Conservation (phyloP, 2,797 vertebrate species). For the Mallotus villosus region DNA sequence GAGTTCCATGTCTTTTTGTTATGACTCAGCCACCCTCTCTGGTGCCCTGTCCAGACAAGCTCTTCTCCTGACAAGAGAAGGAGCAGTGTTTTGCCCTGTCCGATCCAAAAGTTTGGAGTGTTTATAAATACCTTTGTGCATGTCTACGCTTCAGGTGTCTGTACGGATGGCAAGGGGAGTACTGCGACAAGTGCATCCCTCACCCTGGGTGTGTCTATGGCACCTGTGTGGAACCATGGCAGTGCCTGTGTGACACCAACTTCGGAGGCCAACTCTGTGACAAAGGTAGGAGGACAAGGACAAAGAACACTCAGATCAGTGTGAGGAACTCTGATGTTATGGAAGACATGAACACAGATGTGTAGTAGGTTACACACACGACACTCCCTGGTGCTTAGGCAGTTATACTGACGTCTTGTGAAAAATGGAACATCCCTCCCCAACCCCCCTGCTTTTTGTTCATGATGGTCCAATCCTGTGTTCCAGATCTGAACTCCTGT, state of each 20-base stretch:
- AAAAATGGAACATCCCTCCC: not conserved
- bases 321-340: no score
- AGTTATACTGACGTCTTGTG: not conserved
- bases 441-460: no score
- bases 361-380: not conserved
- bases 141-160: constrained; percentile 82
- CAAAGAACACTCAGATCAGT: no score
- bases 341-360: no score
- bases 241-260: constrained; percentile 98
- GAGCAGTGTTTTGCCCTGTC: constrained; percentile 73
- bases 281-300: constrained; percentile 81
- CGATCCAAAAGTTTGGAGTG: not conserved
- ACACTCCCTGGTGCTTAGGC: not conserved
- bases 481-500: constrained; percentile 94
- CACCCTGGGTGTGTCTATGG: constrained; percentile 97
- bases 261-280: constrained; percentile 98
- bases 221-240: constrained; percentile 95
- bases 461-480: not conserved
- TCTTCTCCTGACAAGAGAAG: constrained; percentile 80
- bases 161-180: constrained; percentile 97
- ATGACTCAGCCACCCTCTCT: not conserved
- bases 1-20: constrained; percentile 62
- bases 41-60: constrained; percentile 79
- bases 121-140: not conserved
- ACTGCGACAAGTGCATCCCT: constrained; percentile 97